Conservation (phyloP, 64 coral and sea anemone species). For the Actinia equina region DNA sequence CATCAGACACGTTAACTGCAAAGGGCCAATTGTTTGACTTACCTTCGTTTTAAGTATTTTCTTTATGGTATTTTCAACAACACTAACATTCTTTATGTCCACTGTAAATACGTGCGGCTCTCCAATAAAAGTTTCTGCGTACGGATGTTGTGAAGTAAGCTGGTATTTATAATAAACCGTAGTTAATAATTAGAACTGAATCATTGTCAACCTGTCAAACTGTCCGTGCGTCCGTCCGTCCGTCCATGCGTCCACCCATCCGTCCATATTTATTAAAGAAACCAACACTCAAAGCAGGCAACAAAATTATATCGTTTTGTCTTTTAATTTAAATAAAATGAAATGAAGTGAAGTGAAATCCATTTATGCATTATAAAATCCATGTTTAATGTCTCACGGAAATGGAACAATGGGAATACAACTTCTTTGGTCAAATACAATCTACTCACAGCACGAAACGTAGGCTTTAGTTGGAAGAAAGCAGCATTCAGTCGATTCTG, state of each 20-base stretch:
- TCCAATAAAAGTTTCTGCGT: slow-evolving; percentile 85
- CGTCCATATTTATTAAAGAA: too few relatives aligned
- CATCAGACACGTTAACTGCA: too few relatives aligned
- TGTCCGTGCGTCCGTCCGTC: too few relatives aligned
- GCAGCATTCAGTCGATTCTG: slow-evolving; percentile 73
- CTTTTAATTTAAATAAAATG: too few relatives aligned
- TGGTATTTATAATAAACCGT: background rate
- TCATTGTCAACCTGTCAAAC: too few relatives aligned
- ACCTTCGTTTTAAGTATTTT: background rate
- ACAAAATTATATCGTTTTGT: too few relatives aligned
- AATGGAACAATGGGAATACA: background rate
- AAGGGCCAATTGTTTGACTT: background rate
- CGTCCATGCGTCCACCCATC: too few relatives aligned
- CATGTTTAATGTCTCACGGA: background rate
- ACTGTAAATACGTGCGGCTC: slow-evolving; percentile 88
- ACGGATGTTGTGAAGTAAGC: slow-evolving; percentile 94
- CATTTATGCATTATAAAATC: too few relatives aligned
- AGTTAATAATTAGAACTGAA: too few relatives aligned
- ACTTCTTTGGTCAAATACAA: background rate
- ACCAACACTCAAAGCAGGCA: too few relatives aligned
- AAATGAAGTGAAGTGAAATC: too few relatives aligned
- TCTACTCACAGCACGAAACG: slow-evolving; percentile 63
- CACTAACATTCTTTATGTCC: slow-evolving; percentile 12
- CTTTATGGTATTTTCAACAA: background rate
- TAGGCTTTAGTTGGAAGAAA: slow-evolving; percentile 83